Base-by-base conservation (phyloP, 2,797 vertebrate species). In the Myotis pilosus region DNA sequence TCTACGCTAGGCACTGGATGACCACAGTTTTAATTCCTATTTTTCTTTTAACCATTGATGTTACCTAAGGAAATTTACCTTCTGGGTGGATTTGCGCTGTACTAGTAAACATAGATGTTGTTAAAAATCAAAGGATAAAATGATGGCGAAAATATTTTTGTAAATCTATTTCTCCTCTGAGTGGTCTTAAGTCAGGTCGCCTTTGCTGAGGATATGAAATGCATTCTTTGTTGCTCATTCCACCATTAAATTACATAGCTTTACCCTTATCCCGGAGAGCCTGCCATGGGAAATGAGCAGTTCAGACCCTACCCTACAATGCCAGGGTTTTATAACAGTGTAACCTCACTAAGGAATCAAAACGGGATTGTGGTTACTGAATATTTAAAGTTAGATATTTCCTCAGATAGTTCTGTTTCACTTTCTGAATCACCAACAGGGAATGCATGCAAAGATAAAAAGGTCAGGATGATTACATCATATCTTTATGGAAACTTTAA, bases 241-340 rank as follows among this genome's bases (percentile, higher is more conserved):
- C 55, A 69, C 30, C 66, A 66, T 92, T 84, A 95, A 96, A 94
- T 95, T 93, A 36, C 12, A 36, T 23, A 92, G 60, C 25, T 95
- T 89, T 96, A 1, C 49, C 3, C n/a, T 92, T 72, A 88, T 68
- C 68, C 33, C 16, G 8, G 41, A 92, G 28, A 94, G 8, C 36
- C 36, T 80, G 49, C 44, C 53, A 44, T 20, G 13, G 69, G n/a
- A 60, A 76, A 75, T 28, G 20, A 76, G 57, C 60, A 28, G 8
- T 60, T 19, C 36, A 69, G 78, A 76, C 17, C 3, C 20, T n/a
- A 62, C 8, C 2, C 8, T 64, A 28, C 6, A 81, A 28, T 57
- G 33, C 15, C 91, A 55, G 11, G 2, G 64, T 93, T 92, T 55
- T 84, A 62, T 62, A 30, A n/a, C 81, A 86, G 23, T 66, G 1